These are phyloP conservation scores for human (Homo sapiens) DNA, from an alignment of 2,113 vertebrate genomes.

Conservation along the genomic window DNA sequence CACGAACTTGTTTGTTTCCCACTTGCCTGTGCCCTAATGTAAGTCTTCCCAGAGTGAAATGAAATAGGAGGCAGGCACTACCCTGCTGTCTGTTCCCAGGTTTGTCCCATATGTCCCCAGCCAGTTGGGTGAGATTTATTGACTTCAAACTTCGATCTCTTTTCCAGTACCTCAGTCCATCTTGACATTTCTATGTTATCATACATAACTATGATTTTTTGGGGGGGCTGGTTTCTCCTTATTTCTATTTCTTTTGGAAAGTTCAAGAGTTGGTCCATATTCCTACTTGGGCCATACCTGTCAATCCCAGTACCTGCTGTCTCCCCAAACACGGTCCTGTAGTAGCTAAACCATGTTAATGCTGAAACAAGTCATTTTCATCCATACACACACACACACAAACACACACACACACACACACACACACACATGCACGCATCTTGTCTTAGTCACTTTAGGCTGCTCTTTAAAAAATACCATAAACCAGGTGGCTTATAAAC, in stretches of 20 bases:
- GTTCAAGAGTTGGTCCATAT: background rate
- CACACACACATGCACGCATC: background rate
- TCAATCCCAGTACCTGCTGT: background rate
- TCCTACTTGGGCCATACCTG: background rate
- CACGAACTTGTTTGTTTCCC: background rate
- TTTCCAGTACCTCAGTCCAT: background rate
- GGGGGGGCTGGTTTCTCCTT: background rate
- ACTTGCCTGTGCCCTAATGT: background rate
- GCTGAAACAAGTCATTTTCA: rapidly evolving
- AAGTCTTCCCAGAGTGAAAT: background rate
- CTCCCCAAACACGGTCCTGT: background rate
- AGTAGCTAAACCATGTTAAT: background rate
- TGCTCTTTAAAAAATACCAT: background rate
- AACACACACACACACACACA: background rate
- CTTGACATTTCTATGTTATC: background rate
- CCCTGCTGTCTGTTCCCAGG: background rate
- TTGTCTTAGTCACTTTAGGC: background rate
- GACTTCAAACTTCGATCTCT: background rate
- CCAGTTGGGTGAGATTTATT: background rate
- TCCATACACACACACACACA: background rate
- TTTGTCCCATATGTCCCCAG: background rate
- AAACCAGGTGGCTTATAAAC: background rate
- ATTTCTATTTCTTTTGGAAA: background rate
- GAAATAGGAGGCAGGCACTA: background rate
- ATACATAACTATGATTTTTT: background rate